Conservation (phyloP, 2,888 invertebrate genomes). For the Tholera decimalis region DNA sequence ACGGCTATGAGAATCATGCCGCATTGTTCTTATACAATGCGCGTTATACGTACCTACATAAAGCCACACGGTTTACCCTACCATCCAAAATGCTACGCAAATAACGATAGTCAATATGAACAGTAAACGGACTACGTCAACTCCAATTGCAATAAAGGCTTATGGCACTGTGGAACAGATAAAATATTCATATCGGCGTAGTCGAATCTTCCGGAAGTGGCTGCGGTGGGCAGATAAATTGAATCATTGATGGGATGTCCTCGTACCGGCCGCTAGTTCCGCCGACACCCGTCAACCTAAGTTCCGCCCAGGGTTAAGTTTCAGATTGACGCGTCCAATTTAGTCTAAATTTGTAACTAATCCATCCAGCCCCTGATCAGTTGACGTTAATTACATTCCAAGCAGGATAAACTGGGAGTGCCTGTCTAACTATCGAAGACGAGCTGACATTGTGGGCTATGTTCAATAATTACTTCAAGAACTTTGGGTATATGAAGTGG, state of each 20-base stretch:
- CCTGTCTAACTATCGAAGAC: constrained; percentile 57
- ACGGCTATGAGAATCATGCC: constrained; percentile 31
- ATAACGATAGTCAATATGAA: background rate
- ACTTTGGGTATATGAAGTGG: constrained; percentile 26
- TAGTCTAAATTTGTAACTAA: constrained; percentile 68
- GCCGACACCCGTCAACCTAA: constrained; percentile 60
- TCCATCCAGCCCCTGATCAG: constrained; percentile 58
- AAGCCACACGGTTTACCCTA: background rate
- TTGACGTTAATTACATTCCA: constrained; percentile 63
- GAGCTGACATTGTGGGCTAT: constrained; percentile 56
- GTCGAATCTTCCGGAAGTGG: constrained; percentile 52
- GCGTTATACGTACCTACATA: no score
- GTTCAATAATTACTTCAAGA: constrained; percentile 52
- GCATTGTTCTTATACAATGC: background rate
- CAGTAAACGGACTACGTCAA: background rate
- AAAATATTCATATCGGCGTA: constrained; percentile 55
- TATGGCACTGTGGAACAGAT: constrained; percentile 43
- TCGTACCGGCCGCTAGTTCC: constrained; percentile 61
- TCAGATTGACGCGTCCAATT: constrained; percentile 70
- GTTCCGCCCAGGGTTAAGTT: constrained; percentile 66
- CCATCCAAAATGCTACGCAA: background rate
- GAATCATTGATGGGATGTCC: constrained; percentile 77
- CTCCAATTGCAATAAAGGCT: constrained; percentile 39
- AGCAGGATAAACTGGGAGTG: constrained; percentile 47
- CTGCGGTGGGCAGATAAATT: constrained; percentile 70